Conservation (phyloP, 2,113 vertebrate species). For the Myotis lucifugus region DNA sequence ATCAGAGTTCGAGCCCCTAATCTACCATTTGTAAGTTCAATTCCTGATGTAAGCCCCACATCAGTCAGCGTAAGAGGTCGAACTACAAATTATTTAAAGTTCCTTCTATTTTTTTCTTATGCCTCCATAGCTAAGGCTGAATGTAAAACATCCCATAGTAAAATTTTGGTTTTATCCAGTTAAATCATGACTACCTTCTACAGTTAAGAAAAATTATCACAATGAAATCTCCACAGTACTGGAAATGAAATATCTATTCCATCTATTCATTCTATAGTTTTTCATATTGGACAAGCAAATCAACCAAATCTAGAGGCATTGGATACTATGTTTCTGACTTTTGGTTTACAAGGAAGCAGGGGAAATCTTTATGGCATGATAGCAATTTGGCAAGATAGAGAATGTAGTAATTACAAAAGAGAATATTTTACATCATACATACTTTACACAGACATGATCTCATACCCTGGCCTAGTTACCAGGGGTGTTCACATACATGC, state of each 20-base stretch:
- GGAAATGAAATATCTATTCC: background rate
- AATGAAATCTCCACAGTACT: background rate
- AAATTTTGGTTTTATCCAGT: background rate
- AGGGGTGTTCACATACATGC: background rate
- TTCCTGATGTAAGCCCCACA: background rate
- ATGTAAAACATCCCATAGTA: background rate
- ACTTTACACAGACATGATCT: slow-evolving; percentile 53
- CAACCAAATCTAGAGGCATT: slow-evolving; percentile 56
- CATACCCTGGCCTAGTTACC: background rate
- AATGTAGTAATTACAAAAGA: slow-evolving; percentile 70
- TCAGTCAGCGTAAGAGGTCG: background rate
- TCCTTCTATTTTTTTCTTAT: background rate
- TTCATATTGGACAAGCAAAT: slow-evolving; percentile 35
- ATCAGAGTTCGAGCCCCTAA: background rate
- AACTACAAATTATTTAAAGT: background rate
- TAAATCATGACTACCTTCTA: background rate
- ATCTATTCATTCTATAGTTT: background rate
- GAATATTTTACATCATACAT: slow-evolving; percentile 27
- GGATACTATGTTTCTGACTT: slow-evolving; percentile 67
- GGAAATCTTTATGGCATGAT: slow-evolving; percentile 72
- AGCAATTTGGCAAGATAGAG: slow-evolving; percentile 56
- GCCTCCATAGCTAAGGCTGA: background rate
- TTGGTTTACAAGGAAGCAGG: slow-evolving; percentile 71
- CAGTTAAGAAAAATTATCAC: background rate
- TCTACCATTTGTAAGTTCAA: background rate